Evolutionary conservation across 2,888 invertebrate species (phyloP).

Genomic region (Melanostoma mellinum): DNA sequence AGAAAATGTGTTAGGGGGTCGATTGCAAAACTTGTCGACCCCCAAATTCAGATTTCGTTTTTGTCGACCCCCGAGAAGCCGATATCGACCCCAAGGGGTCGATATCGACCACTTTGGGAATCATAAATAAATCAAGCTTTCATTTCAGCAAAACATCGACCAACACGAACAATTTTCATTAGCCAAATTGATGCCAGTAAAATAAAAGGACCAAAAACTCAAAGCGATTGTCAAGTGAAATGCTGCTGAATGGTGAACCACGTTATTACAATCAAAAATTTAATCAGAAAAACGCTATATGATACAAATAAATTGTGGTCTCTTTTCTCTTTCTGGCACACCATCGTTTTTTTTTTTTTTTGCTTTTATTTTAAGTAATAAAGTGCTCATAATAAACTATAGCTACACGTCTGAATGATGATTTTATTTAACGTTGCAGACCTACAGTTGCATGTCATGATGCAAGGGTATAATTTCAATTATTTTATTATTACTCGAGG

Average conservation of each 20-base stretch:
- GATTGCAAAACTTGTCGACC: too few species aligned
- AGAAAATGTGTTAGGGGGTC: too few species aligned
- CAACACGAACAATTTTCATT: slow-evolving; percentile 63
- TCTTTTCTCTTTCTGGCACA: background rate
- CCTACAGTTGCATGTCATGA: slow-evolving; percentile 54
- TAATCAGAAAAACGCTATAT: slow-evolving; percentile 20
- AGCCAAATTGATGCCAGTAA: slow-evolving; percentile 42
- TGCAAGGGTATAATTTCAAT: slow-evolving; percentile 49
- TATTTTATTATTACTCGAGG: slow-evolving; percentile 30
- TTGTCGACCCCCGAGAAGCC: too few species aligned
- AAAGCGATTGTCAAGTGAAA: slow-evolving; percentile 56
- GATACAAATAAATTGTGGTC: slow-evolving; percentile 1
- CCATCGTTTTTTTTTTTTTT: background rate
- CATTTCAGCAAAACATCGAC: too few species aligned
- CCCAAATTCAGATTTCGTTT: too few species aligned
- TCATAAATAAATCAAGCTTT: too few species aligned
- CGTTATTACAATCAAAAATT: slow-evolving; percentile 6
- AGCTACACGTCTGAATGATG: slow-evolving; percentile 20
- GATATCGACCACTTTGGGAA: too few species aligned
- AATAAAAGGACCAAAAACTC: slow-evolving; percentile 22
- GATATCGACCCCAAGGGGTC: too few species aligned
- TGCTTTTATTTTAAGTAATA: slow-evolving; percentile 25
- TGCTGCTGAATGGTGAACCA: slow-evolving; percentile 32
- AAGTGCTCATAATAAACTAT: slow-evolving; percentile 51
- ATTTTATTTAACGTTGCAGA: background rate